phyloP scores from a whole-genome alignment of 2,888 invertebrate genomes.

The Polia nebulosa region DNA sequence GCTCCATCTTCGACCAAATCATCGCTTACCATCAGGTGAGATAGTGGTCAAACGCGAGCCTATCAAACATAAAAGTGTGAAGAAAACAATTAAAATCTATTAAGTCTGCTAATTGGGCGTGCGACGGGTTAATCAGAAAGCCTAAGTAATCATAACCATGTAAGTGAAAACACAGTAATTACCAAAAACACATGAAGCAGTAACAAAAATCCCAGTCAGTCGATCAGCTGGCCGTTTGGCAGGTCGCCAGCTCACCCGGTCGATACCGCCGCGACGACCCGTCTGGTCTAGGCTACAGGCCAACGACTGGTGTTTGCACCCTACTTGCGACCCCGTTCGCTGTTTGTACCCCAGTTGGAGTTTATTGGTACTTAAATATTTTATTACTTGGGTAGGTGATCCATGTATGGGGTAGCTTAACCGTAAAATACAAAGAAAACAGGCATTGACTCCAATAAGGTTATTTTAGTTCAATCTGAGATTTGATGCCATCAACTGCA shows the following conservation, averaged over 20 bases:
- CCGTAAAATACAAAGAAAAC: background rate
- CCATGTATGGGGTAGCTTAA: constrained; percentile 7
- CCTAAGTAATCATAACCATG: background rate
- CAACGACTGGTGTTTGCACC: constrained; percentile 33
- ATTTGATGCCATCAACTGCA: too few species aligned
- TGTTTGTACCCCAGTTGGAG: constrained; percentile 47
- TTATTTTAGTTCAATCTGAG: too few species aligned
- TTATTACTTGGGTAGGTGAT: constrained; percentile 23
- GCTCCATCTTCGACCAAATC: too few species aligned
- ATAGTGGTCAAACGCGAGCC: too few species aligned
- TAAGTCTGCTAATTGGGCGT: too few species aligned
- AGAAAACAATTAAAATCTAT: too few species aligned
- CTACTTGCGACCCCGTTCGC: constrained; percentile 48
- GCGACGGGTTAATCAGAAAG: too few species aligned
- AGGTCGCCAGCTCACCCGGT: constrained; percentile 61
- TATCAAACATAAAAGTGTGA: too few species aligned
- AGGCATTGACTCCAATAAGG: background rate
- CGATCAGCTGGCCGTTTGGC: constrained; percentile 66
- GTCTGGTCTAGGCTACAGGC: constrained; percentile 52
- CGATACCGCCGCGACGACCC: constrained; percentile 59
- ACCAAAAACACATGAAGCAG: constrained; percentile 16
- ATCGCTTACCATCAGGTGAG: too few species aligned
- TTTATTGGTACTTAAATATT: constrained; percentile 40
- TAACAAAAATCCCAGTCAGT: constrained; percentile 15
- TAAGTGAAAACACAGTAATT: constrained; percentile 6